Evolutionary conservation across 1,140 invertebrate genomes (phyloP).

Genomic region (Drosophila funebris): DNA sequence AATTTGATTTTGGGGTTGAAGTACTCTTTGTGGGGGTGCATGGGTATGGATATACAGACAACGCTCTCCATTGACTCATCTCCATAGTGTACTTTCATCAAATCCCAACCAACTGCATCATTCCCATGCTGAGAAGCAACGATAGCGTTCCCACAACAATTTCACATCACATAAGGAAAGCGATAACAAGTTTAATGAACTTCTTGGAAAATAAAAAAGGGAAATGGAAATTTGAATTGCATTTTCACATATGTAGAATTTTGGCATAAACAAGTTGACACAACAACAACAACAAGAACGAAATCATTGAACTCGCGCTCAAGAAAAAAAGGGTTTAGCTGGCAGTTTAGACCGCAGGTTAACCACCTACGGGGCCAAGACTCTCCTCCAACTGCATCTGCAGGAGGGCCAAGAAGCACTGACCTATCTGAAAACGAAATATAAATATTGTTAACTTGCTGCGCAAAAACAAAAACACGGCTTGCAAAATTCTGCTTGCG

Average conservation of each 20-base stretch:
- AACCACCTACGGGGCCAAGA: conserved; percentile 20
- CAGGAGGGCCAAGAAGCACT: conserved; percentile 33
- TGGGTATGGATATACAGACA: background rate
- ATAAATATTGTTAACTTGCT: conserved; percentile 58
- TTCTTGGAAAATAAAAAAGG: conserved; percentile 52
- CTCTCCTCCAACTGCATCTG: conserved; percentile 36
- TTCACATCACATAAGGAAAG: conserved; percentile 39
- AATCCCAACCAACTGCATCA: background rate
- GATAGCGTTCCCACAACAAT: conserved; percentile 39
- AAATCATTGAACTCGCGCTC: conserved; percentile 51
- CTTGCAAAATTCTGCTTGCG: conserved; percentile 39
- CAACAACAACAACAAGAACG: conserved; percentile 1
- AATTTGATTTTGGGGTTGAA: conserved; percentile 2
- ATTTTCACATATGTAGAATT: conserved; percentile 20
- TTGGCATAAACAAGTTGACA: conserved; percentile 27
- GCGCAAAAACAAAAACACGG: conserved; percentile 41
- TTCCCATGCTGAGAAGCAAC: background rate
- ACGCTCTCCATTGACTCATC: conserved; percentile 2
- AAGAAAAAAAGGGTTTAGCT: conserved; percentile 19
- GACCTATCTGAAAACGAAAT: conserved; percentile 67
- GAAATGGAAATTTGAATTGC: conserved; percentile 40
- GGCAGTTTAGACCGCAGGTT: conserved; percentile 7
- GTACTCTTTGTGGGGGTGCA: conserved; percentile 11
- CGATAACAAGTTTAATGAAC: conserved; percentile 53
- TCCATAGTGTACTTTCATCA: background rate